Conservation (phyloP, 2,888 invertebrate species). For the Tenthredo notha region DNA sequence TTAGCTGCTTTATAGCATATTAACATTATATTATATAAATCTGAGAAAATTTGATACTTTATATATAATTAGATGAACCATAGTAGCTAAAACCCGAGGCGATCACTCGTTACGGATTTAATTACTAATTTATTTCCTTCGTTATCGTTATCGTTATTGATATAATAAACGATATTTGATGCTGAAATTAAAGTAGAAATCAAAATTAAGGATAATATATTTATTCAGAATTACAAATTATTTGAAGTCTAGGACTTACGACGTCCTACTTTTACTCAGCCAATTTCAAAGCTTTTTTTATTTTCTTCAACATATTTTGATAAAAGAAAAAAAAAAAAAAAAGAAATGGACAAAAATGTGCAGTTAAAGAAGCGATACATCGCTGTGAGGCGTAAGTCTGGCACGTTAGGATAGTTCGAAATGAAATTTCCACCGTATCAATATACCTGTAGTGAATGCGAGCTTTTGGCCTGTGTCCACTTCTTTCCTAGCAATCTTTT, state of each 20-base stretch:
- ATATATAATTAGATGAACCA: not conserved
- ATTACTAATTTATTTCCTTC: not conserved
- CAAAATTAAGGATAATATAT: not conserved
- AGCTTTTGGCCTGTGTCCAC: not conserved
- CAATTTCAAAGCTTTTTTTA: no score
- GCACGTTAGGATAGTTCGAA: not conserved
- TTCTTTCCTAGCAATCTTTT: constrained; percentile 51
- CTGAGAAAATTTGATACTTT: not conserved
- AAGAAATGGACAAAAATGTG: not conserved
- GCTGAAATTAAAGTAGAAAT: not conserved
- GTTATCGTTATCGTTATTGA: not conserved
- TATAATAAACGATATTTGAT: not conserved
- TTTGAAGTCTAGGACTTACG: no score
- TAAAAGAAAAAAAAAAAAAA: not conserved
- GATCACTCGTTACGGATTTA: not conserved
- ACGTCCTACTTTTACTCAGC: no score
- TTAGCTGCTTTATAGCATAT: not conserved
- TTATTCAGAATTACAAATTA: not conserved
- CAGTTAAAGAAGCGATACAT: no score
- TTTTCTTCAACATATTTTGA: no score
- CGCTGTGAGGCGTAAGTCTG: not conserved
- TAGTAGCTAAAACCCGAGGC: not conserved
- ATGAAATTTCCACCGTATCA: not conserved
- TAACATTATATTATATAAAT: not conserved
- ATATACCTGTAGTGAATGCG: not conserved